A percentile compares a stretch with the other conserved stretches of the same genome.
These are phyloP conservation scores for Bombus balteatus DNA, from an alignment of 1,140 invertebrate genomes.

Conservation along the genomic window DNA sequence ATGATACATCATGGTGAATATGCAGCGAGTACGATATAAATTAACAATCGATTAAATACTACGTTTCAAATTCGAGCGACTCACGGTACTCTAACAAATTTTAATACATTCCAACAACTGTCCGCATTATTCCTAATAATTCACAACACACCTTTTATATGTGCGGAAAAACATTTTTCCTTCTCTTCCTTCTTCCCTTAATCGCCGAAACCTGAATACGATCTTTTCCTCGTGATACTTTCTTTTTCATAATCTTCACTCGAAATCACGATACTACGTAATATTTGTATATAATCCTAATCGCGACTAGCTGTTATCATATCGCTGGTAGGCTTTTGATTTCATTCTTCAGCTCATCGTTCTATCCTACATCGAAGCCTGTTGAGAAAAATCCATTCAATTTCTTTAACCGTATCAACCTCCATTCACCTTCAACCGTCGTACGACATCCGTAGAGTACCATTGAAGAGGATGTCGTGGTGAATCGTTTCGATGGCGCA, in stretches of 20 bases:
- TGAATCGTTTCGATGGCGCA: constrained; percentile 16
- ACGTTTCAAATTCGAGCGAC: background rate
- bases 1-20: no score
- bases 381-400: background rate
- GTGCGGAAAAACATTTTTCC: background rate
- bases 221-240: no score
- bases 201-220: no score
- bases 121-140: no score
- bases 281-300: no score
- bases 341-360: no score
- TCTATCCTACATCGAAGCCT: no score
- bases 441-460: background rate
- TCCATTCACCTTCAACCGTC: background rate
- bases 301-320: no score
- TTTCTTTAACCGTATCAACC: background rate
- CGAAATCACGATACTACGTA: no score
- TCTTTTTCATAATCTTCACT: no score
- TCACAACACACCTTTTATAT: background rate
- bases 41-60: background rate
- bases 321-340: no score
- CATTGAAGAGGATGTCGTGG: background rate
- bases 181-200: no score
- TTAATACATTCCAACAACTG: background rate
- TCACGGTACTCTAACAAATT: background rate
- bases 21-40: background rate